Base-by-base conservation (phyloP, 2,888 invertebrate species). In the Melinopterus prodromus region DNA sequence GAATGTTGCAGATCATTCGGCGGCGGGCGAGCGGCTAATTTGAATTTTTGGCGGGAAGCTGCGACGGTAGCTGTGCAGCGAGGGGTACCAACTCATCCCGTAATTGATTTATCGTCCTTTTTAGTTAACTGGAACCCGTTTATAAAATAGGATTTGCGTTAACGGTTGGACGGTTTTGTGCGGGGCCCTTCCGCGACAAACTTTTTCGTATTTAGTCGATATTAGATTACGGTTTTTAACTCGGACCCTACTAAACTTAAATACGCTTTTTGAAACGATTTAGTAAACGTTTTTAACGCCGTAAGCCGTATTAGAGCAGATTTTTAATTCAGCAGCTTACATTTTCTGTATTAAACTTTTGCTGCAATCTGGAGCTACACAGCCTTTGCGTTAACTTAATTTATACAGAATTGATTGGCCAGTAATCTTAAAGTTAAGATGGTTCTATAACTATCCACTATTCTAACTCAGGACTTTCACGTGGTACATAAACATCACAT, bases 1-100 rank as follows among this genome's bases (percentile, higher is more conserved):
- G 79, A 77, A 77, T 80, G 74, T 71, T 79, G 72, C 77, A 77
- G 77, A 80, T 80, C 77, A 80, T 80, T 80, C 77, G 79, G 53
- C 2, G 53, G 9, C 9, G 53, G 2, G 12, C 53, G 53, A 6
- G 77, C 37, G 79, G 77, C 70, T 80, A 74, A 77, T 77, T 80
- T 80, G 77, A 80, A 80, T 79, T 79, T 79, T 53, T 6, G 53
- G 53, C 53, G 53, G 9, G 7, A 53, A 26, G 26, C 53, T 53
- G 12, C 12, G 9, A 53, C 5, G 1, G 53, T 53, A 53, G 26
- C 26, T 12, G 53, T 53, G 12, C 53, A 12, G 53, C 53, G 53
- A 53, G 53, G 9, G 53, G 9, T 12, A 53, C 7, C 7, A 53
- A 53, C 53, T 53, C 53, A 12, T 26, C 53, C 53, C 53, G 53